phyloP scores from a whole-genome alignment of 2,797 vertebrate species.

The Epinephelus awoara region DNA sequence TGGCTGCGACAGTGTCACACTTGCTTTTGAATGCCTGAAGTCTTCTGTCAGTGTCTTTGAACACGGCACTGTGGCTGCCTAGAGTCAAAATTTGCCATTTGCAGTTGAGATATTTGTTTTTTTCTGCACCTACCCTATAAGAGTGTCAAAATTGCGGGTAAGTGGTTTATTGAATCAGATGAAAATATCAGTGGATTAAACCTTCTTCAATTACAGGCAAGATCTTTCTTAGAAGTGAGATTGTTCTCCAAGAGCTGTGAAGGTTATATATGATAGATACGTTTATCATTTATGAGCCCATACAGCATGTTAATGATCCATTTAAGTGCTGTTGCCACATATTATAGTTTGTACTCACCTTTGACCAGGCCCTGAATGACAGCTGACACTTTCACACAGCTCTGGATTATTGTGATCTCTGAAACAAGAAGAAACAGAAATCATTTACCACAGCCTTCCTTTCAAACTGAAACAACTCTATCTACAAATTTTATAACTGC shows the following conservation, averaged over 20 bases:
- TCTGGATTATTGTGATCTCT: conserved; percentile 93
- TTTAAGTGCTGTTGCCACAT: background rate
- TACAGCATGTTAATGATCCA: conserved; percentile 22
- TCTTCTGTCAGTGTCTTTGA: background rate
- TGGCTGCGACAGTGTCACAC: no score
- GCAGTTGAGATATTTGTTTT: background rate
- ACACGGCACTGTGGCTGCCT: background rate
- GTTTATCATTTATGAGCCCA: conserved; percentile 1
- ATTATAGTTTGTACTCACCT: conserved; percentile 83
- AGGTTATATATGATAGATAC: background rate
- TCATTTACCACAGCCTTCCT: background rate
- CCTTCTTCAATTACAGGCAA: background rate
- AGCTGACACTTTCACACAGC: conserved; percentile 88
- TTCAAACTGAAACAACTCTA: background rate
- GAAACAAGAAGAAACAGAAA: background rate
- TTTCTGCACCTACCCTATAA: background rate
- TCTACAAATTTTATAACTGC: background rate
- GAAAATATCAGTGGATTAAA: background rate
- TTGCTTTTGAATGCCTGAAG: background rate
- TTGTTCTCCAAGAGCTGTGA: conserved; percentile 5
- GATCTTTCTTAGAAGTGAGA: background rate
- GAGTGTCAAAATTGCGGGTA: no score
- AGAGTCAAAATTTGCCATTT: background rate
- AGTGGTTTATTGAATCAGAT: background rate
- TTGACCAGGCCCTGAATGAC: conserved; percentile 95